phyloP scores from a whole-genome alignment of 1,140 invertebrate genomes.

The Brachionus angularis region DNA sequence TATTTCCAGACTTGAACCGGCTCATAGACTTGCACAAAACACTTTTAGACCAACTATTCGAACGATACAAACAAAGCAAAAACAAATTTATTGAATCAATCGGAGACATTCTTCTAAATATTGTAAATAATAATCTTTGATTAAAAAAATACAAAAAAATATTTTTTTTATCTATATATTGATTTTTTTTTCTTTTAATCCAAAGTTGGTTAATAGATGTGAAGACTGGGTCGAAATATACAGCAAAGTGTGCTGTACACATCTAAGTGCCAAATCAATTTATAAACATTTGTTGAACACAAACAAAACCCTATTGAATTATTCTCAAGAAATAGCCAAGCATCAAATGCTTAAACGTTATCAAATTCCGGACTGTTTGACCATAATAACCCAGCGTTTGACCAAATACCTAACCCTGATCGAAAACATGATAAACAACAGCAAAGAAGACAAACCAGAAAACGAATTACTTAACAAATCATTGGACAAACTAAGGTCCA shows the following conservation, averaged over 20 bases:
- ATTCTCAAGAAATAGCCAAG: slow-evolving; percentile 39
- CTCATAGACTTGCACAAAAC: slow-evolving; percentile 13
- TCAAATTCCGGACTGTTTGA: slow-evolving; percentile 37
- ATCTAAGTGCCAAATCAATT: slow-evolving; percentile 11
- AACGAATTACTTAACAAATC: slow-evolving; percentile 17
- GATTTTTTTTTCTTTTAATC: background rate
- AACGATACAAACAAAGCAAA: slow-evolving; percentile 16
- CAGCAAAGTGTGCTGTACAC: slow-evolving; percentile 35
- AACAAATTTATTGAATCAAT: slow-evolving; percentile 35
- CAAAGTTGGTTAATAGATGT: slow-evolving; percentile 22
- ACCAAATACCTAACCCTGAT: slow-evolving; percentile 40
- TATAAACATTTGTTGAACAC: slow-evolving; percentile 12
- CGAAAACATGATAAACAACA: slow-evolving; percentile 40
- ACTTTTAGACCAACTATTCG: slow-evolving; percentile 19
- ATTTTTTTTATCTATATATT: background rate
- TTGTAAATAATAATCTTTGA: slow-evolving; percentile 13
- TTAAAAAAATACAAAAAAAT: background rate
- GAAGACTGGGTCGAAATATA: slow-evolving; percentile 1
- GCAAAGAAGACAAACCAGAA: slow-evolving; percentile 9
- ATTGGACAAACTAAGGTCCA: slow-evolving; percentile 32
- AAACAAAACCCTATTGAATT: slow-evolving; percentile 20
- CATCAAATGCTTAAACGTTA: slow-evolving; percentile 26
- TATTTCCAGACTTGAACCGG: slow-evolving; percentile 30
- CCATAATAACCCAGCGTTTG: slow-evolving; percentile 34
- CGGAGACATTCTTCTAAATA: slow-evolving; percentile 26